Base-by-base conservation (phyloP, 2,113 vertebrate species). In the Cyrtonyx montezumae region DNA sequence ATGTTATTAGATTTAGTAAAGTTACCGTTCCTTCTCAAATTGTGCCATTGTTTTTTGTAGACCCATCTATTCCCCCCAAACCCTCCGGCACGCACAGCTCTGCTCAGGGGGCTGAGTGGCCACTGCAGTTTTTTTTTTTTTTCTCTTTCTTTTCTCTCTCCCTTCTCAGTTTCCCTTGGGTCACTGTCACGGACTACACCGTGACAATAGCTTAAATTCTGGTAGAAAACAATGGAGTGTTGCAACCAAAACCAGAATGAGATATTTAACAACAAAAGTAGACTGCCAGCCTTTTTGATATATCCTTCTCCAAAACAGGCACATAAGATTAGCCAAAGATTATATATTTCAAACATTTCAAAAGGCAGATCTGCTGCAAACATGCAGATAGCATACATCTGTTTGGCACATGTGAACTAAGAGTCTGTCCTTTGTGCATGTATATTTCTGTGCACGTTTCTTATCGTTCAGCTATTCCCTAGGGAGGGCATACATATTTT, bases 321-420 rank as follows among this genome's bases (percentile, higher is more conserved):
- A 97, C 74, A 2, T 91, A 96, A 96, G 95, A 95, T 81, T 89
- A 97, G 89, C 86, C 48, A n/a, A 96, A 91, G 73, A 94, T 73
- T 49, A 97, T 96, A 91, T 53, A 96, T 67, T 88, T 96, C 77
- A 93, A 93, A 96, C 93, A 95, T 94, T 93, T 92, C 91, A 96
- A 96, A 97, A 97, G 95, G 97, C 96, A 97, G 95, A 97, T 95
- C 96, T 94, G 94, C 97, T 97, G 96, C 96, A 98, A 96, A 96
- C 95, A 95, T 96, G 95, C 96, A 96, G 95, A 95, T 63, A 96
- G 93, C 67, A 95, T 78, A 91, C 76, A 81, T 92, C 84, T 93
- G 90, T 97, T 98, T 98, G 97, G 97, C 97, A 98, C 97, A 65
- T 15, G 80, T 95, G 88, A 97, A 95, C 90, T 93, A 95, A 91